phyloP scores from a whole-genome alignment of 2,888 invertebrate genomes.

The Scaptomyza cyrtandrae region DNA sequence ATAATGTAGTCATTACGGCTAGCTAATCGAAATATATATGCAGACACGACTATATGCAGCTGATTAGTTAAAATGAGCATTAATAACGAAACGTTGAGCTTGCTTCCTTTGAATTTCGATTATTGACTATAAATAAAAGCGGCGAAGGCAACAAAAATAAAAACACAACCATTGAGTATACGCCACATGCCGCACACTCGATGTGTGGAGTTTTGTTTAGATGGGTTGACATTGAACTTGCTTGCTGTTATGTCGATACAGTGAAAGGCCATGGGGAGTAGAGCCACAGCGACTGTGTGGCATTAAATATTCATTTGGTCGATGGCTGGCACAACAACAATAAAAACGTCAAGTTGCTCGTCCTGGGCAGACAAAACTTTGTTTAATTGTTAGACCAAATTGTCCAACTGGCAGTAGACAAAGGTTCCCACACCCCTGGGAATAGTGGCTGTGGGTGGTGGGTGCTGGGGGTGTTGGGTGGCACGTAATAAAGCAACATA shows the following conservation, averaged over 20 bases:
- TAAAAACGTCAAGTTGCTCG: constrained; percentile 64
- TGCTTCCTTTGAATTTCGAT: constrained; percentile 40
- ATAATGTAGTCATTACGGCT: constrained; percentile 25
- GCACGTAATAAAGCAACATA: constrained; percentile 72
- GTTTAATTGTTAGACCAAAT: constrained; percentile 70
- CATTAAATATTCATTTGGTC: constrained; percentile 76
- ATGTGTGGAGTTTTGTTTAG: constrained; percentile 11
- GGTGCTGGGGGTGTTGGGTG: neutral
- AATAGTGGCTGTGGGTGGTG: neutral
- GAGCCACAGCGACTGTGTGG: constrained; percentile 7
- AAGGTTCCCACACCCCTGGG: constrained; percentile 7
- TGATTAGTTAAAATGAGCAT: constrained; percentile 39
- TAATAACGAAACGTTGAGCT: constrained; percentile 35
- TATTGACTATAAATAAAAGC: constrained; percentile 55
- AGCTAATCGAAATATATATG: constrained; percentile 40
- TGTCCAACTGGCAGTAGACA: constrained; percentile 48
- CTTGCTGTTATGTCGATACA: constrained; percentile 66
- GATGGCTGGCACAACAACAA: constrained; percentile 68
- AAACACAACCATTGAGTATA: constrained; percentile 34
- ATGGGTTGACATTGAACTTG: constrained; percentile 76
- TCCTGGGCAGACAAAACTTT: constrained; percentile 44
- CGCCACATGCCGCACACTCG: constrained; percentile 30
- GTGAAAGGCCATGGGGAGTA: constrained; percentile 49
- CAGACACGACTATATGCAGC: constrained; percentile 10
- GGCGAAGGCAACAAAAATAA: constrained; percentile 16